These are phyloP conservation scores for Pyrrhia umbra DNA, from an alignment of 2,888 invertebrate species.

Conservation along the genomic window DNA sequence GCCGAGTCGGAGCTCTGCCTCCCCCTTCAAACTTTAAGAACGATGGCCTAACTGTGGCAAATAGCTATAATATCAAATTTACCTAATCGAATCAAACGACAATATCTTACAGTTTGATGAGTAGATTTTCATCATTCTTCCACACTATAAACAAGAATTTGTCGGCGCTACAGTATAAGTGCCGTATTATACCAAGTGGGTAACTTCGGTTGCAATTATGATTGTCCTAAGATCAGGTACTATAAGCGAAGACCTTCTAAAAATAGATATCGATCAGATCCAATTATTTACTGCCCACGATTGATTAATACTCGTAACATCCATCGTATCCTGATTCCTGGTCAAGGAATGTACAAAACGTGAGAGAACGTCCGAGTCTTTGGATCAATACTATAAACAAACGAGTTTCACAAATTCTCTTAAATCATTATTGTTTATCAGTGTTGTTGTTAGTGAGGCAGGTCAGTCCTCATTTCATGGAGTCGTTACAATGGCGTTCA, in stretches of 20 bases:
- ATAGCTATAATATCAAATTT: constrained; percentile 71
- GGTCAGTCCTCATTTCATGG: constrained; percentile 62
- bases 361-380: neutral
- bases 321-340: constrained; percentile 17
- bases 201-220: constrained; percentile 30
- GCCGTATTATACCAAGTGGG: constrained; percentile 21
- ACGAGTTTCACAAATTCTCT: neutral
- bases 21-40: constrained; percentile 84
- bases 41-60: constrained; percentile 74
- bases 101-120: constrained; percentile 18
- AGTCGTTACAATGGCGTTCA: constrained; percentile 46
- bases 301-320: constrained; percentile 27
- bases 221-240: constrained; percentile 22
- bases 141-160: constrained; percentile 21
- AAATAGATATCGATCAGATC: constrained; percentile 55
- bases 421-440: constrained; percentile 6
- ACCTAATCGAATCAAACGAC: constrained; percentile 64
- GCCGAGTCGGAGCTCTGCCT: constrained; percentile 80
- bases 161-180: constrained; percentile 9
- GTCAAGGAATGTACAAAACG: constrained; percentile 2
- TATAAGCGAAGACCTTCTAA: constrained; percentile 35
- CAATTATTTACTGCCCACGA: constrained; percentile 48
- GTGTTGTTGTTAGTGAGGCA: constrained; percentile 59
- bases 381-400: neutral
- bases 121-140: constrained; percentile 25